Base-by-base conservation (phyloP, 2,888 invertebrate species). In the Vesta saturnalis region DNA sequence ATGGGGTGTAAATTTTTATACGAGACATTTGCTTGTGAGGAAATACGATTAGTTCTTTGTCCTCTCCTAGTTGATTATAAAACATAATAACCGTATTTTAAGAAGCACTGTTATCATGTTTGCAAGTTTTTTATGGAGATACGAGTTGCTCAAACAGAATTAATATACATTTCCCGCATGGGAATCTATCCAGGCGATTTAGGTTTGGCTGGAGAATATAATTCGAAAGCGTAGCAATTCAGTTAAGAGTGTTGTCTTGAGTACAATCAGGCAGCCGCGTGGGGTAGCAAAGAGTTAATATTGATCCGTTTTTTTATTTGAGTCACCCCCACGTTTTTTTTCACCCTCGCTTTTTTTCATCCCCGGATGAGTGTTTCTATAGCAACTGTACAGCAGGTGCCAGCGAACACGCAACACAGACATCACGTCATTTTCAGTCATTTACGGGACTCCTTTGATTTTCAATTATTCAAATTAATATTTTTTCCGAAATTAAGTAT, bases 281-380 rank as follows among this genome's bases (percentile, higher is more conserved):
- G 81, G 82, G 83, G 81, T 85, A 85, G 86, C 86, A 89, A 89
- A 89, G 89, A 89, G 89, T 89, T 89, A 89, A 89, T 88, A 89
- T 89, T 88, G 89, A 89, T 89, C 88, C 87, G 87, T 86, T 87
- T 87, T 85, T 88, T 87, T 87, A 87, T 87, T 87, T 86, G 87
- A 87, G 87, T 87, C 87, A 87, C 87, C 86, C 87, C 85, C 86
- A 86, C 85, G 86, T 85, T 86, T 87, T 85, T 85, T 87, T 87
- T 87, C 87, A 86, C 87, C 87, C 87, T 82, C 82, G 81, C 80
- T 81, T 82, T 83, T 83, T 83, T 83, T 82, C 81, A 82, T 83
- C 84, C 84, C 83, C 85, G 86, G 86, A 87, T 86, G 86, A 87
- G 87, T 87, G 88, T 88, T 87, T 86, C 87, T 87, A 88, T 88